A percentile compares a stretch with the other conserved stretches of the same genome.
Conservation (phyloP, 2,888 invertebrate species). For the Dioctria rufipes region DNA sequence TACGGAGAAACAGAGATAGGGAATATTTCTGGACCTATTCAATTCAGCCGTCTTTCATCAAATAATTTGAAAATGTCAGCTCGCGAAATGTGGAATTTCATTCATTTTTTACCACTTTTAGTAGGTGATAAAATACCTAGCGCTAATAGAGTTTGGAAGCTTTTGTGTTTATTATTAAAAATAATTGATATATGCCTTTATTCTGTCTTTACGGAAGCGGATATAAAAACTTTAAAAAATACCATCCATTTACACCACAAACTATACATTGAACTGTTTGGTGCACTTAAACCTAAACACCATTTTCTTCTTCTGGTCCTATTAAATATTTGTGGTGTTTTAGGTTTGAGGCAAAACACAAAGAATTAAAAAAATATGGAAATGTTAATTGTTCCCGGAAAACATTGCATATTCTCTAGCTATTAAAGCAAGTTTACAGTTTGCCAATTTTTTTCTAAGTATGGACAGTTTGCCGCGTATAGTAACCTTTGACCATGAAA, state of each 20-base stretch:
- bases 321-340: slow-evolving; percentile 39
- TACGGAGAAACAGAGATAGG: slow-evolving; percentile 56
- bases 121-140: slow-evolving; percentile 59
- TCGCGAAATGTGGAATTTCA: slow-evolving; percentile 58
- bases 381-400: slow-evolving; percentile 6
- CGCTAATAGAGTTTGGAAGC: slow-evolving; percentile 56
- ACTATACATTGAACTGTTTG: slow-evolving; percentile 55
- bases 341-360: slow-evolving; percentile 34
- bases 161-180: slow-evolving; percentile 50
- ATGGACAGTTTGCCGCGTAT: neutral
- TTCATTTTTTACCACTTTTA: slow-evolving; percentile 58
- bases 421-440: neutral
- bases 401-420: slow-evolving; percentile 10
- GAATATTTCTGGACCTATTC: slow-evolving; percentile 51
- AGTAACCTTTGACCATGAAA: neutral
- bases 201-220: slow-evolving; percentile 48
- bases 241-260: slow-evolving; percentile 54
- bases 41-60: slow-evolving; percentile 53
- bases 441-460: neutral
- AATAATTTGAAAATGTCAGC: slow-evolving; percentile 60
- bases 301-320: slow-evolving; percentile 55
- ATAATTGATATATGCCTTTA: slow-evolving; percentile 55
- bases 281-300: slow-evolving; percentile 57
- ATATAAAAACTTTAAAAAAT: slow-evolving; percentile 50
- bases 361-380: slow-evolving; percentile 35